phyloP scores from a whole-genome alignment of 2,113 vertebrate species.

The Sebastes fasciatus region DNA sequence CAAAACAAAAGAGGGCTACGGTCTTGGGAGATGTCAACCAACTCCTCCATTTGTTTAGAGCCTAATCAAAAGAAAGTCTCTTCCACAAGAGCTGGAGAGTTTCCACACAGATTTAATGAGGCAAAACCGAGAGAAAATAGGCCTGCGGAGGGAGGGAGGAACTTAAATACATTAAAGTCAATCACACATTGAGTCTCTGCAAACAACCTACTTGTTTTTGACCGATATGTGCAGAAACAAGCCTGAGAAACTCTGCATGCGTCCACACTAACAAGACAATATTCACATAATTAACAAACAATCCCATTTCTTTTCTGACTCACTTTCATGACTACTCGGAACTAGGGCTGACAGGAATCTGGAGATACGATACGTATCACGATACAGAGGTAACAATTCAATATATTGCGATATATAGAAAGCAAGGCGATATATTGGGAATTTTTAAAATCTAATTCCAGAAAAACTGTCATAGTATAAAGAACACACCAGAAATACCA shows the following conservation, averaged over 20 bases:
- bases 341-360: too few relatives aligned
- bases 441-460: too few relatives aligned
- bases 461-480: too few relatives aligned
- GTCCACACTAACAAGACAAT: constrained; percentile 22
- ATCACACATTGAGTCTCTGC: constrained; percentile 54
- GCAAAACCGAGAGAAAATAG: constrained; percentile 53
- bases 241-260: constrained; percentile 33
- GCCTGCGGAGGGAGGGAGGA: constrained; percentile 16
- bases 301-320: constrained; percentile 29
- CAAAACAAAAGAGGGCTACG: constrained; percentile 79
- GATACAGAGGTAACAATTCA: too few relatives aligned
- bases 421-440: too few relatives aligned
- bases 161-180: constrained; percentile 71
- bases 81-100: constrained; percentile 58
- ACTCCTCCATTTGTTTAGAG: constrained; percentile 70
- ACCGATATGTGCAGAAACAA: constrained; percentile 31
- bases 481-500: too few relatives aligned
- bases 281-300: constrained; percentile 52
- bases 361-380: too few relatives aligned
- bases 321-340: constrained; percentile 44
- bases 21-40: constrained; percentile 79
- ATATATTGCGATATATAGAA: too few relatives aligned
- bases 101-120: constrained; percentile 73
- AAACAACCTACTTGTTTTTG: constrained; percentile 46
- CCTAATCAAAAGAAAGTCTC: constrained; percentile 75